Evolutionary conservation across 2,888 invertebrate genomes (phyloP), one percentile per base, ranked within the genome.

Genomic region (Meganola albula): DNA sequence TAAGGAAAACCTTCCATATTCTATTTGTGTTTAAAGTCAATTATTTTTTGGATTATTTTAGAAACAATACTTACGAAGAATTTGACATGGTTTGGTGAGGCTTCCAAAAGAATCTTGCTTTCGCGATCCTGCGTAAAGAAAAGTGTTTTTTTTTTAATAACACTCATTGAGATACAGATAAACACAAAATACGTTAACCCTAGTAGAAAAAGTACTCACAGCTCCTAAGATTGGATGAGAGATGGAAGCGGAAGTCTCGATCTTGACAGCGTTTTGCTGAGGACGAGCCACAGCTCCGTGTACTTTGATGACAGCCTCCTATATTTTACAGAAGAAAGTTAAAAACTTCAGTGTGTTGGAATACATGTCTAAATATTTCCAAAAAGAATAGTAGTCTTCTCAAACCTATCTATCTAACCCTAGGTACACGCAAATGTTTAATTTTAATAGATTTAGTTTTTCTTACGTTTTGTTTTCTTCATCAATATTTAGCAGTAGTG

Each of bases 241-340:
- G 33, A 78, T 30, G 27, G 66, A 53, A 1, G 73, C 72, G 2
- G 66, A 49, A 1, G 77, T 66, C 44, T 80, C 79, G 1, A 83
- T 60, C 46, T 68, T 72, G 46, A 79, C 32, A 7, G 52, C 51
- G 50, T 76, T 74, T 9, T 72, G 66, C 5, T 51, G 56, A 3
- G 73, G 66, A 4, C 62, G 62, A 13, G 61, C 44, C 2, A 78
- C 13, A 6, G 54, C 53, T 14, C 74, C 76, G 8, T 59, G 58
- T 31, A 77, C 40, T 39, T 70, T 80, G 21, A 76, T 12, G 0
- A 70, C 40, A 2, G 75, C 77, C 39, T 85, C 84, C 84, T 84
- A 48, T 31, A 14, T 31, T 12, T 5, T 37, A 5, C 34, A 32
- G 22, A 27, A 18, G 22, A 1, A 7, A 12, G 1, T 11, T 12